Percentiles rank a stretch among this genome's conserved stretches.
Conservation (phyloP, 2,888 invertebrate species). For the Iselma pallidipennis region DNA sequence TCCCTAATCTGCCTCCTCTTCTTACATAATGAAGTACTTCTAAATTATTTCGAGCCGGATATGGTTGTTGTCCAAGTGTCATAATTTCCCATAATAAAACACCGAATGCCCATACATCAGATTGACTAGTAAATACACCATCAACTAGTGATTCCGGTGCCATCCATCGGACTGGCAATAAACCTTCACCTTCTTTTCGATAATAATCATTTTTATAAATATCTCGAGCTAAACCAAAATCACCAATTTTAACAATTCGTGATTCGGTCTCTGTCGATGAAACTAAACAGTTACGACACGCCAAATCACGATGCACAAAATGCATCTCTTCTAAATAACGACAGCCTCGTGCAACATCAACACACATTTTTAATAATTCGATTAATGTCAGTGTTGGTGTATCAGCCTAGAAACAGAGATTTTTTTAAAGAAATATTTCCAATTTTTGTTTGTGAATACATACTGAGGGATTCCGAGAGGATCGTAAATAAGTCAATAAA, state of each 20-base stretch:
- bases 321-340: constrained; percentile 95
- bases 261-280: constrained; percentile 68
- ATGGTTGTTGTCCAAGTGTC: constrained; percentile 95
- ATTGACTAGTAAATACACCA: constrained; percentile 95
- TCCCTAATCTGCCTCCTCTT: constrained; percentile 81
- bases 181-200: constrained; percentile 87
- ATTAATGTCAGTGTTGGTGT: constrained; percentile 72
- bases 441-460: too few species aligned
- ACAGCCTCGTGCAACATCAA: constrained; percentile 95
- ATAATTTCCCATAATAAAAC: constrained; percentile 97
- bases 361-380: constrained; percentile 90
- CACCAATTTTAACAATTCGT: constrained; percentile 93
- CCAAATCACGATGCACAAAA: constrained; percentile 96
- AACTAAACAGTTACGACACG: constrained; percentile 94
- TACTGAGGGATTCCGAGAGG: constrained; percentile 77
- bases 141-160: constrained; percentile 95
- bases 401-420: constrained; percentile 58
- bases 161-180: constrained; percentile 98
- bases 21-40: constrained; percentile 91
- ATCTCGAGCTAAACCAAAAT: constrained; percentile 95
- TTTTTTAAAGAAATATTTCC: too few species aligned
- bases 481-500: constrained; percentile 84
- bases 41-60: constrained; percentile 89
- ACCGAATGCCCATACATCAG: constrained; percentile 96
- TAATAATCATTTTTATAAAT: constrained; percentile 98